These are phyloP conservation scores for Lepidotrigona ventralis DNA, from an alignment of 1,140 invertebrate species.

Conservation along the genomic window DNA sequence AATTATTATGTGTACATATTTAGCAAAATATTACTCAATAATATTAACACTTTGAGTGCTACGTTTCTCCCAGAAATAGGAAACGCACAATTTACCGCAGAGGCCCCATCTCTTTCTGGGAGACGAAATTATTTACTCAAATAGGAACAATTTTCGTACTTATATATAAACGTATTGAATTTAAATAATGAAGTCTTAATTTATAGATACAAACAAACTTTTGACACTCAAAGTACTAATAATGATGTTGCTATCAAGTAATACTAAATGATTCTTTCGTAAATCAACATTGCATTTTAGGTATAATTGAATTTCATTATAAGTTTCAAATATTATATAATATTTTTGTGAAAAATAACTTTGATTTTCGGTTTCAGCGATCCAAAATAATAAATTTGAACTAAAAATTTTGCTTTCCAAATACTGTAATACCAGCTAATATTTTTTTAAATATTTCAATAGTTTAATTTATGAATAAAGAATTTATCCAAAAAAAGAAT, in stretches of 20 bases:
- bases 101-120: too few species aligned
- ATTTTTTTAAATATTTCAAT: background rate
- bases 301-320: background rate
- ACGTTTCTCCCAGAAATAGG: too few species aligned
- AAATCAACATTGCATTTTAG: background rate
- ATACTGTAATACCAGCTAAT: background rate
- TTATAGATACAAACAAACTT: too few species aligned
- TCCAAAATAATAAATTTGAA: too few species aligned
- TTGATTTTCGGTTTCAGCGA: too few species aligned
- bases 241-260: background rate
- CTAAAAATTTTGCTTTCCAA: background rate
- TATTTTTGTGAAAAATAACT: too few species aligned
- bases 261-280: conserved; percentile 16
- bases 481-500: background rate
- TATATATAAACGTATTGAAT: too few species aligned
- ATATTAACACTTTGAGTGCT: conserved; percentile 18
- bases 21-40: conserved; percentile 19
- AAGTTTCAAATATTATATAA: background rate
- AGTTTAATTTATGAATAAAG: background rate
- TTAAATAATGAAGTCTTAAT: too few species aligned
- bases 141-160: too few species aligned
- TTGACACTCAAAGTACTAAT: too few species aligned
- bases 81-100: too few species aligned
- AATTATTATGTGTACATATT: background rate
- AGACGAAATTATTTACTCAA: too few species aligned